Base-by-base conservation (phyloP, 2,888 invertebrate genomes). In the Parnassius apollo region DNA sequence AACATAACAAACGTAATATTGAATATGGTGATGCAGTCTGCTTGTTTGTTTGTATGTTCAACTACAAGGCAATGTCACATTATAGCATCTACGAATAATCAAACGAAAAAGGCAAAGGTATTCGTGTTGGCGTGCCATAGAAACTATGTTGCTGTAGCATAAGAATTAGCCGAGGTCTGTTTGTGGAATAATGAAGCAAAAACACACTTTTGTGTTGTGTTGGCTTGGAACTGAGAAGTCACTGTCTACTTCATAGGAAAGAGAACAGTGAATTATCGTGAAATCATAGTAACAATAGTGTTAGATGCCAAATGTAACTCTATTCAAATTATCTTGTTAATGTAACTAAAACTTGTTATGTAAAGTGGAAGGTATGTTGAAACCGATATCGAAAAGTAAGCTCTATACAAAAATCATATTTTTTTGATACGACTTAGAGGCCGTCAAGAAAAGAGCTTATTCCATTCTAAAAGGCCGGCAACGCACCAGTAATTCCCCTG, bases 101-200 rank as follows among this genome's bases (percentile, higher is more conserved):
- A 9, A 25, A 54, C 56, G 55, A 59, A 59, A 48, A 63, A 59
- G 51, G 63, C 59, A 46, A 59, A 55, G 63, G 59, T 52, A 63
- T 63, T 59, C 46, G 59, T 45, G 63, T 63, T 59, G 59, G 59
- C 63, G 63, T n/a, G n/a, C n/a, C n/a, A n/a, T n/a, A n/a, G n/a
- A n/a, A n/a, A n/a, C n/a, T n/a, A n/a, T 59, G 63, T 63, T 51
- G 55, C 63, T 45, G 12, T 51, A n/a, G 63, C 63, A 63, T 63
- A 63, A 59, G 59, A 59, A 63, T 59, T 63, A 63, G 55, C 44
- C 59, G 50, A 42, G 44, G 50, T 42, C 44, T 55, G 59, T 42
- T 22, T 35, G 18, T 54, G 9, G 63, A 59, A 63, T 63, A 63
- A 63, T 46, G 59, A 59, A 59, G 54, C 42, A 62, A 58, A 11